Base-by-base conservation (phyloP, 1,140 invertebrate species). In the Solen grandis region DNA sequence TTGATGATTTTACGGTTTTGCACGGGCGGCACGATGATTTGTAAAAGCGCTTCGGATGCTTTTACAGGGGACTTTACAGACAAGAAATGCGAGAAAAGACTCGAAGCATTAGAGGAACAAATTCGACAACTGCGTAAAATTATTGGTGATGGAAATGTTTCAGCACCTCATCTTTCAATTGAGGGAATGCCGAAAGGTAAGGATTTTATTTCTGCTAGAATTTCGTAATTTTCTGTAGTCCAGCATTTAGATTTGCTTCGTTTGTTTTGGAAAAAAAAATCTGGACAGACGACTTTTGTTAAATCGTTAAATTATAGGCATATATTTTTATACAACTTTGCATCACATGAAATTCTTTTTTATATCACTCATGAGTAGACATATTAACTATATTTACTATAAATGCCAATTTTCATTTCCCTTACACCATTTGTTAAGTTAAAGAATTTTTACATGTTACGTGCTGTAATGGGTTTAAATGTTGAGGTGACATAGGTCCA, bases 171-270 rank as follows among this genome's bases (percentile, higher is more conserved):
- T 27, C 52, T 52, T n/a, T 54, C 66, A 33, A 70, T 70, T 50
- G 25, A 70, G 13, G 66, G 66, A 5, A 14, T 70, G n/a, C 66
- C 66, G 2, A 70, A 33, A 31, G 66, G 66, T 70, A 66, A 35
- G 35, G n/a, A n/a, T n/a, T n/a, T n/a, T n/a, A n/a, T n/a, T n/a
- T n/a, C n/a, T n/a, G n/a, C n/a, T n/a, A n/a, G n/a, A n/a, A n/a
- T n/a, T n/a, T n/a, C n/a, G n/a, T n/a, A n/a, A n/a, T n/a, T n/a
- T n/a, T 66, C 8, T 63, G 8, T 36, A 19, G 1, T n/a, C 29
- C n/a, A 31, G 8, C 25, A n/a, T 3, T 19, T 5, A 5, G 14
- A 2, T 33, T 16, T 36, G 2, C 25, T 35, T 5, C 22, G 16
- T 5, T 62, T 5, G n/a, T 29, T 5, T 62, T 62, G 3, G 2